A percentile compares a stretch with the other conserved stretches of the same genome.
Evolutionary conservation across 2,888 invertebrate species (phyloP).

Genomic region (Drosophila meridiana): DNA sequence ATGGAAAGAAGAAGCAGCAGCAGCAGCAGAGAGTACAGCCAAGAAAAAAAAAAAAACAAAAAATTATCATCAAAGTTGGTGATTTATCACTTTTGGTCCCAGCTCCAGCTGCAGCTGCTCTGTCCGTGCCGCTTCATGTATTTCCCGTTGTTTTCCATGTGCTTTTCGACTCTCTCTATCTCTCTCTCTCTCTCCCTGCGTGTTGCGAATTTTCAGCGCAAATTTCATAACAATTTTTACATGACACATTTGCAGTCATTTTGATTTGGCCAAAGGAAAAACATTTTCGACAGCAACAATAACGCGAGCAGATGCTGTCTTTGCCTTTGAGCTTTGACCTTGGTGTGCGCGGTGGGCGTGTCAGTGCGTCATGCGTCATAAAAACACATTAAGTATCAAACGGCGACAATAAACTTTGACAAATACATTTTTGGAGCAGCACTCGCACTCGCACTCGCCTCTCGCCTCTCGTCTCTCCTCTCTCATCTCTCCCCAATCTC

Average conservation of each 20-base stretch:
- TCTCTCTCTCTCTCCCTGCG: not conserved
- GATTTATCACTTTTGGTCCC: constrained; percentile 71
- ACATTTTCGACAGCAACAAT: constrained; percentile 22
- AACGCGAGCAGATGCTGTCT: constrained; percentile 37
- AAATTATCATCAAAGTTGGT: constrained; percentile 73
- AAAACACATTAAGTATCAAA: constrained; percentile 73
- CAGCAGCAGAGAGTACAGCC: not conserved
- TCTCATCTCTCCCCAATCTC: no score
- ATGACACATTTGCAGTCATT: constrained; percentile 75
- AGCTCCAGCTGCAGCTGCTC: constrained; percentile 15
- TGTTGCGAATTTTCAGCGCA: constrained; percentile 55
- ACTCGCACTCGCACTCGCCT: constrained; percentile 1
- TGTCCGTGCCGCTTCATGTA: constrained; percentile 5
- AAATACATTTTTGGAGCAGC: constrained; percentile 56
- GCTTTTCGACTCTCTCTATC: not conserved
- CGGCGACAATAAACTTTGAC: constrained; percentile 73
- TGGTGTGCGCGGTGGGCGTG: constrained; percentile 33
- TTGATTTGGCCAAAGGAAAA: constrained; percentile 56
- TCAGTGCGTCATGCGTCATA: constrained; percentile 70
- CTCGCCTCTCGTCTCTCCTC: no score
- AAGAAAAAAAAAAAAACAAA: constrained; percentile 30
- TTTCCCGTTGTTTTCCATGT: constrained; percentile 26
- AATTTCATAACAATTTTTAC: constrained; percentile 68
- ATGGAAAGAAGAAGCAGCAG: not conserved
- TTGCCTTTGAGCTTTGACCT: constrained; percentile 73